Evolutionary conservation across 37 sponge, comb jelly and placozoan species (phyloP).

Genomic region (Oopsacas minuta): DNA sequence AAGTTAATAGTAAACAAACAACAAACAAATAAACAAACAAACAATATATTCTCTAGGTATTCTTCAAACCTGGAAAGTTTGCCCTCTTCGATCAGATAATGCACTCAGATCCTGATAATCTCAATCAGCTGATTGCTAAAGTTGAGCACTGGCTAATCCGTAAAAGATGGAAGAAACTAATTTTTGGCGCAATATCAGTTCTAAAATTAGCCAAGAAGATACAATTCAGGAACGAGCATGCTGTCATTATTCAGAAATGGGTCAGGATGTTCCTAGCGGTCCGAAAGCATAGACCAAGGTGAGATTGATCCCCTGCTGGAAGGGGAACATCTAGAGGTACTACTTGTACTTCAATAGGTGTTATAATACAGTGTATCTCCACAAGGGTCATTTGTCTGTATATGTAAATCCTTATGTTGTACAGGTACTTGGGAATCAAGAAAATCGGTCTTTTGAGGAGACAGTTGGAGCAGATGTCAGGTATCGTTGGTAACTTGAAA

Average conservation of each 20-base stretch:
- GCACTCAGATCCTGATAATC: constrained; percentile 61
- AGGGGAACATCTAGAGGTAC: neutral
- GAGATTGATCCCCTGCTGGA: too few relatives aligned
- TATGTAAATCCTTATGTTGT: neutral
- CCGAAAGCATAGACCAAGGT: constrained; percentile 64
- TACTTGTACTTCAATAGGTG: neutral
- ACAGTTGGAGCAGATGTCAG: constrained; percentile 26
- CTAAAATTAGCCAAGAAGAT: constrained; percentile 79
- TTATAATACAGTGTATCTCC: too few relatives aligned
- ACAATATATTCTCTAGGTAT: constrained; percentile 31
- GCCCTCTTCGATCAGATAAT: constrained; percentile 94
- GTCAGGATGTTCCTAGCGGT: constrained; percentile 50
- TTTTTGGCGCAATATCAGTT: constrained; percentile 72
- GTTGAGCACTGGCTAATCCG: constrained; percentile 63
- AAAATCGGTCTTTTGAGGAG: constrained; percentile 10
- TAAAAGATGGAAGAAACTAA: constrained; percentile 75
- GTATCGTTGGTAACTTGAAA: constrained; percentile 42
- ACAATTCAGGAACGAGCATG: constrained; percentile 41
- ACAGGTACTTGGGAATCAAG: constrained; percentile 31
- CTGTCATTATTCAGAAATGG: constrained; percentile 51
- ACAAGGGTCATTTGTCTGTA: too few relatives aligned
- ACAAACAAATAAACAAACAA: neutral
- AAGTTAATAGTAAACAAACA: neutral
- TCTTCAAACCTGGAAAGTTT: constrained; percentile 98
- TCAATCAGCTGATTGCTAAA: constrained; percentile 35